Conservation (phyloP, 1,140 invertebrate species). For the Chrysoperla carnea region DNA sequence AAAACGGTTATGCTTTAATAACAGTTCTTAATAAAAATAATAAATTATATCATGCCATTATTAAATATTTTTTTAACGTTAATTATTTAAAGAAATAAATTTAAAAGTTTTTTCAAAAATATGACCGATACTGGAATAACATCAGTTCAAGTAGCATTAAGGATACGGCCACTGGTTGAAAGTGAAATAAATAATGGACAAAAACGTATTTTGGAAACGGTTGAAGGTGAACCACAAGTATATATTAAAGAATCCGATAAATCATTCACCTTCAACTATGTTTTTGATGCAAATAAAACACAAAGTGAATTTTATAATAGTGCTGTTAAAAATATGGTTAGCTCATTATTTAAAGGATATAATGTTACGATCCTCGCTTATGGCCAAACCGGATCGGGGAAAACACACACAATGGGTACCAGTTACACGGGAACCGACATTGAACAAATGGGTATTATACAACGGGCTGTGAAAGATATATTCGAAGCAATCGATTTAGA, state of each 20-base stretch:
- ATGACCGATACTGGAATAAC: no score
- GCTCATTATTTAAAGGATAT: conserved; percentile 69
- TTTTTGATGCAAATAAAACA: conserved; percentile 47
- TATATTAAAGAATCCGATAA: conserved; percentile 50
- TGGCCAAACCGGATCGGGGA: conserved; percentile 87
- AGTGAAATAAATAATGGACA: conserved; percentile 52
- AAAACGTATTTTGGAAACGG: conserved; percentile 40
- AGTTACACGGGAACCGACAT: conserved; percentile 39
- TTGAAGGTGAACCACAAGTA: conserved; percentile 44
- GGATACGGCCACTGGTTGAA: conserved; percentile 59
- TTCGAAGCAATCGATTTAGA: conserved; percentile 49
- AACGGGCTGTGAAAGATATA: conserved; percentile 65
- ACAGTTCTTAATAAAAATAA: no score
- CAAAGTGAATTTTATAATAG: conserved; percentile 63
- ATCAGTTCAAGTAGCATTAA: conserved; percentile 51
- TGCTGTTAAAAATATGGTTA: conserved; percentile 55
- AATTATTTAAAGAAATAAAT: no score
- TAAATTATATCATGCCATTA: no score
- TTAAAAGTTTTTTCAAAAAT: no score
- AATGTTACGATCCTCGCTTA: conserved; percentile 88
- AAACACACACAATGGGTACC: conserved; percentile 87
- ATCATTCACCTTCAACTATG: conserved; percentile 78
- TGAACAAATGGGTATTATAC: conserved; percentile 57
- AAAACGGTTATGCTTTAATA: no score
- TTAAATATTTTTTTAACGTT: no score